These are phyloP conservation scores for Hyposoter didymator DNA, from an alignment of 2,888 invertebrate genomes.

Conservation along the genomic window DNA sequence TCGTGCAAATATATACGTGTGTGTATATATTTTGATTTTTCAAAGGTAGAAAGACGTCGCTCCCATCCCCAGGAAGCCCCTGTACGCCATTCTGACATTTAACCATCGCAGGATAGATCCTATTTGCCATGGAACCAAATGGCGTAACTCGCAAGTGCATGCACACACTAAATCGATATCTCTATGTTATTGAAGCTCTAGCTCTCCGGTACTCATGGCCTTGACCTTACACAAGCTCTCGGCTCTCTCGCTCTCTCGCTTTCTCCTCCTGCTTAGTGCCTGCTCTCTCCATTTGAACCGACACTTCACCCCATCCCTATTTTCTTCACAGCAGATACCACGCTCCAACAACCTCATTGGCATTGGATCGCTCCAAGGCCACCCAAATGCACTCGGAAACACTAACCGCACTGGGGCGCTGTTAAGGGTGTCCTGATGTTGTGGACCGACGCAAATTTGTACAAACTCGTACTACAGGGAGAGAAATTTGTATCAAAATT, in stretches of 20 bases:
- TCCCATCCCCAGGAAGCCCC: not conserved
- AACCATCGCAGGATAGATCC: slow-evolving; percentile 6
- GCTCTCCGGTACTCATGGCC: slow-evolving; percentile 71
- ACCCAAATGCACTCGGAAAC: slow-evolving; percentile 67
- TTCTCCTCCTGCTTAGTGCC: slow-evolving; percentile 52
- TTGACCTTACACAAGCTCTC: slow-evolving; percentile 77
- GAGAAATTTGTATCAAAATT: no score
- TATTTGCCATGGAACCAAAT: not conserved
- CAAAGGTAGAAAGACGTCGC: slow-evolving; percentile 12
- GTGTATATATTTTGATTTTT: not conserved
- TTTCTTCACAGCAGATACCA: slow-evolving; percentile 37
- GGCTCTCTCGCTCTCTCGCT: slow-evolving; percentile 71
- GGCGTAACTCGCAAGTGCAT: slow-evolving; percentile 27
- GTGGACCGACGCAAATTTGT: slow-evolving; percentile 31
- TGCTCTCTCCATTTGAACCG: slow-evolving; percentile 34
- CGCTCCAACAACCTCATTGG: slow-evolving; percentile 65
- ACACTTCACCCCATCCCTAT: slow-evolving; percentile 33
- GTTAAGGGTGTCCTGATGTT: slow-evolving; percentile 45
- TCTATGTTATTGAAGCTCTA: slow-evolving; percentile 53
- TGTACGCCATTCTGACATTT: slow-evolving; percentile 1
- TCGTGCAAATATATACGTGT: not conserved
- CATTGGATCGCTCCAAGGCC: slow-evolving; percentile 69
- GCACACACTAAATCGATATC: slow-evolving; percentile 25
- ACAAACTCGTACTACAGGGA: not conserved
- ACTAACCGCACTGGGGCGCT: slow-evolving; percentile 23